Evolutionary conservation across 2,113 vertebrate genomes (phyloP).

Genomic region (Dromiciops gliroides): DNA sequence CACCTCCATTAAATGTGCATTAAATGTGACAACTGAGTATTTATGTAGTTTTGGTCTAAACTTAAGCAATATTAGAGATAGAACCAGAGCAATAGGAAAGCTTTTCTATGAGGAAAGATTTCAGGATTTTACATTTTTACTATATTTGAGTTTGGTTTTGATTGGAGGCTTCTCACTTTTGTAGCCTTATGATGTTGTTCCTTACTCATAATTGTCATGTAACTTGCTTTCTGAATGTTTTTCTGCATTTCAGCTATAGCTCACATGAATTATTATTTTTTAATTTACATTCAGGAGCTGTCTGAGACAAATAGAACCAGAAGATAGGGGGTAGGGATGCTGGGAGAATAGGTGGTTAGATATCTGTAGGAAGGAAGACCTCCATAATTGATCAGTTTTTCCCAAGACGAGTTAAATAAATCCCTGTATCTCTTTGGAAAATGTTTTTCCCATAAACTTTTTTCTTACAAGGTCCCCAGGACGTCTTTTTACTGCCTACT

Average conservation of each 20-base stretch:
- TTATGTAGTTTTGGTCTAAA: slow-evolving; percentile 43
- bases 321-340: too few relatives aligned
- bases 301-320: neutral
- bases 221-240: neutral
- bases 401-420: too few relatives aligned
- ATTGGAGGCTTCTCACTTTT: neutral
- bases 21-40: slow-evolving; percentile 7
- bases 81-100: slow-evolving; percentile 11
- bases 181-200: neutral
- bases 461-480: neutral
- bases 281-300: neutral
- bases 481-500: neutral
- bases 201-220: neutral
- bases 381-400: neutral
- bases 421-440: neutral
- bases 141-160: neutral
- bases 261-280: neutral
- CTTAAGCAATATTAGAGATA: neutral
- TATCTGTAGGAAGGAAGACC: neutral
- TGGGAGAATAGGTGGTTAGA: accelerated
- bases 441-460: neutral
- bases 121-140: neutral
- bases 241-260: neutral
- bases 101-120: neutral
- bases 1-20: neutral